phyloP scores from a whole-genome alignment of 1,140 invertebrate genomes.

The Trialeurodes vaporariorum region DNA sequence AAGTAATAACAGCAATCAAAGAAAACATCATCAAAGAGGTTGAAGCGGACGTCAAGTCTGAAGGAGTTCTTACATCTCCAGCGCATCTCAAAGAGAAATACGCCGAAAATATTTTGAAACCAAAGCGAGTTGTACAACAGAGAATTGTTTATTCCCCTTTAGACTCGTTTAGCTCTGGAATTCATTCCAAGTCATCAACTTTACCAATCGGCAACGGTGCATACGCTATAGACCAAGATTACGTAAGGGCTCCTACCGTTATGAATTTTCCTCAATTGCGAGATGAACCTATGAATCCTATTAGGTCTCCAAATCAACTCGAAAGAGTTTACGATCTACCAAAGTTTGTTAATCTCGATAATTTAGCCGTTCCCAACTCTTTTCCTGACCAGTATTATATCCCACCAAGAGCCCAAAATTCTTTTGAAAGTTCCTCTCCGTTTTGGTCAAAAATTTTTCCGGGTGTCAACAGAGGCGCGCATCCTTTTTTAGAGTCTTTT shows the following conservation, averaged over 20 bases:
- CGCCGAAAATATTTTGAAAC: not conserved
- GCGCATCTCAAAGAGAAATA: not conserved
- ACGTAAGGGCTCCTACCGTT: not conserved
- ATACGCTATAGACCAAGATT: not conserved
- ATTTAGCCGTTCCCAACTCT: not conserved
- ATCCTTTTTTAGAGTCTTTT: conserved; percentile 26
- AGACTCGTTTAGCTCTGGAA: too few relatives aligned
- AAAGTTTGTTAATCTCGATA: not conserved
- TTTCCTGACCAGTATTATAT: too few relatives aligned
- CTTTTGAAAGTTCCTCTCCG: too few relatives aligned
- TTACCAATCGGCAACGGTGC: not conserved
- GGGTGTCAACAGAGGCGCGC: conserved; percentile 42
- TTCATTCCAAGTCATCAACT: too few relatives aligned
- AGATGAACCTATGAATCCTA: not conserved
- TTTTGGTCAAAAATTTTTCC: conserved; percentile 35
- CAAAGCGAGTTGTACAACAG: not conserved
- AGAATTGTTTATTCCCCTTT: not conserved
- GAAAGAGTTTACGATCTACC: not conserved
- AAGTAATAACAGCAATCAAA: not conserved
- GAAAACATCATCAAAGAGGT: not conserved
- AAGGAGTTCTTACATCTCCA: not conserved
- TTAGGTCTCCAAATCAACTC: too few relatives aligned
- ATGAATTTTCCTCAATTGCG: not conserved
- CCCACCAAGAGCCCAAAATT: not conserved
- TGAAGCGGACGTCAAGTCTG: not conserved